Base-by-base conservation (phyloP, 1,140 invertebrate genomes). In the Cydia pomonella region DNA sequence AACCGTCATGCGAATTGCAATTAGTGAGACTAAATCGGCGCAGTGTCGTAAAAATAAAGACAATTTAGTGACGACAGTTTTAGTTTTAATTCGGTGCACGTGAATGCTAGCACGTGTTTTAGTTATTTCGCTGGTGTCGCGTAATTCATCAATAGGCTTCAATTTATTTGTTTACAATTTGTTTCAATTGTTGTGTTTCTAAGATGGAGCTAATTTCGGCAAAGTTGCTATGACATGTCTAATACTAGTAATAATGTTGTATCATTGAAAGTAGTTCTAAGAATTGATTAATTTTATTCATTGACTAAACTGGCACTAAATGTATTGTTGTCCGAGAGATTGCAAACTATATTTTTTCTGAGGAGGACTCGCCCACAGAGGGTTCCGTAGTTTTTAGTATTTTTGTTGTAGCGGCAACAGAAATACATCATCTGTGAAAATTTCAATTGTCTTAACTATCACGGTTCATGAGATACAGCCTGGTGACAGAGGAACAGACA, bases 1-100 rank as follows among this genome's bases (percentile, higher is more conserved):
- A 33, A 69, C 27, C 18, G 6, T 38, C 64, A 69, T 69, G 64
- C 64, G 25, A 69, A 69, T 69, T 33, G 18, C 64, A 69, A 69
- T 69, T 69, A 33, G 29, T 69, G n/a, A 5, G 29, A 18, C 64
- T 69, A 18, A 66, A 66, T 66, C 27, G 53, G 21, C 53, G 53
- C 21, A 2, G 53, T 23, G 53, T 59, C 18, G 21, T 59, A 59
- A 59, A 59, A 59, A 59, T 59, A 59, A 59, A 59, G 10, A 21
- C 53, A 59, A 59, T 53, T 53, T 53, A 53, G 6, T 53, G 50
- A 18, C 12, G n/a, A 53, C 50, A 53, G 2, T 53, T 50, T 18
- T 50, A 50, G 47, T 50, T 50, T 50, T n/a, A 18, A 38, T 69
- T 38, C 64, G 33, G 16, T 69, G 18, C 64, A 69, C 29, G 64